These are phyloP conservation scores for Heteromurus nitidus DNA, from an alignment of 2,888 invertebrate genomes.

Conservation along the genomic window DNA sequence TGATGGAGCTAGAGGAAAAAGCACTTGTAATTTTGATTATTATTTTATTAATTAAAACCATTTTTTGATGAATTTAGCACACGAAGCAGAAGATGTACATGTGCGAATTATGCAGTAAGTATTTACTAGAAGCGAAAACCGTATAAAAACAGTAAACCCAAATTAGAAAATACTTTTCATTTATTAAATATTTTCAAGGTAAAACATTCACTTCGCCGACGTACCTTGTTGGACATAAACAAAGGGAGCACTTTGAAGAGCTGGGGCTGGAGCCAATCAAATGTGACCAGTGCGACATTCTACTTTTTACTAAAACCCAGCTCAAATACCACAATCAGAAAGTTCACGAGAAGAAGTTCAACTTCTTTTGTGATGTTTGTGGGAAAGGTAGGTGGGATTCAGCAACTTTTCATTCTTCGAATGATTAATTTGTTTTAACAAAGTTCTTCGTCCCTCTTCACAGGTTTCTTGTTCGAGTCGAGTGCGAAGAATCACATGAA, in stretches of 20 bases:
- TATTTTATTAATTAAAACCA: neutral
- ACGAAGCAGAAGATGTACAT: constrained; percentile 42
- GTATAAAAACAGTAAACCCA: neutral
- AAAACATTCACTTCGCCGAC: constrained; percentile 38
- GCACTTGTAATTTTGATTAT: neutral
- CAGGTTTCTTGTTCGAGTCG: constrained; percentile 43
- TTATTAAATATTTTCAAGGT: constrained; percentile 4
- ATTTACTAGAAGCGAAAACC: too few relatives aligned
- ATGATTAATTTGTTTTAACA: too few relatives aligned
- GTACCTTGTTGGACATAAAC: constrained; percentile 40
- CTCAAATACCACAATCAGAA: constrained; percentile 47
- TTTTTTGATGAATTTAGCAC: constrained; percentile 21
- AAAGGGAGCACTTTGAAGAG: constrained; percentile 36
- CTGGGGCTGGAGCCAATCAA: constrained; percentile 40
- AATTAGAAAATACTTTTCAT: neutral
- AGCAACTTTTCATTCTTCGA: neutral
- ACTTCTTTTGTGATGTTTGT: constrained; percentile 41
- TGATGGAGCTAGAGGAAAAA: too few relatives aligned
- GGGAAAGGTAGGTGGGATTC: constrained; percentile 21
- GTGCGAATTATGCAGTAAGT: constrained; percentile 45
- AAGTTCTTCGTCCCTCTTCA: too few relatives aligned
- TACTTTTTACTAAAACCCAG: constrained; percentile 24
- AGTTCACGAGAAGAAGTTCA: constrained; percentile 50
- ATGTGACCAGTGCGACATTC: constrained; percentile 38
- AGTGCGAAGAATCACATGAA: constrained; percentile 24